Evolutionary conservation across 2,797 vertebrate species (phyloP).

Genomic region (Acrocephalus scirpaceus): DNA sequence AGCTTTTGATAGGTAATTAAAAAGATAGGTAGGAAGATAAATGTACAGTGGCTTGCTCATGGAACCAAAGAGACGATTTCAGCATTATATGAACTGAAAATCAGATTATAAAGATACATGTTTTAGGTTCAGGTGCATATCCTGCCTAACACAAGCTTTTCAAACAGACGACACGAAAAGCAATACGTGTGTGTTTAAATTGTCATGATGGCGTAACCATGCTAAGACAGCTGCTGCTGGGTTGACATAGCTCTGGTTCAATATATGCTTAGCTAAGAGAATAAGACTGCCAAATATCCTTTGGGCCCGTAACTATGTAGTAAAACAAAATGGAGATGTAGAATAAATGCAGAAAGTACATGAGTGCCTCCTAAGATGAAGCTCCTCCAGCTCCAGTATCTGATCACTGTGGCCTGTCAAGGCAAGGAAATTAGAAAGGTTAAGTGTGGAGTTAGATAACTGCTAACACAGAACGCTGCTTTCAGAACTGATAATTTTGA

Average conservation of each 20-base stretch:
- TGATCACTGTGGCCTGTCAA: background rate
- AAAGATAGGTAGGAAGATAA: background rate
- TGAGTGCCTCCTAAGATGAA: background rate
- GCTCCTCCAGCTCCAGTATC: background rate
- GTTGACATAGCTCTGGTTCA: background rate
- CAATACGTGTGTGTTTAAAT: background rate
- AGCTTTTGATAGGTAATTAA: background rate
- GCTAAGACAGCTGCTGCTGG: background rate
- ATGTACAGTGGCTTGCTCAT: background rate
- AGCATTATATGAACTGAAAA: background rate
- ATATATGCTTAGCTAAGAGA: background rate
- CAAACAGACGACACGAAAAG: background rate
- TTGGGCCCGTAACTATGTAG: background rate
- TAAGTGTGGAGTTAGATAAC: background rate
- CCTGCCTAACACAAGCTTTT: background rate
- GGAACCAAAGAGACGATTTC: background rate
- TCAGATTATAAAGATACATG: background rate
- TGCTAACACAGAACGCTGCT: background rate
- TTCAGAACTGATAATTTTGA: background rate
- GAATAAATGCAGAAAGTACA: background rate
- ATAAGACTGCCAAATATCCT: background rate
- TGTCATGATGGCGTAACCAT: rapidly evolving
- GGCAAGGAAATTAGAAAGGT: background rate
- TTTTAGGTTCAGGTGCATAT: background rate
- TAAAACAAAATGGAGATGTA: background rate